Evolutionary conservation across 1,140 invertebrate species (phyloP).

Genomic region (Lepidurus packardi): DNA sequence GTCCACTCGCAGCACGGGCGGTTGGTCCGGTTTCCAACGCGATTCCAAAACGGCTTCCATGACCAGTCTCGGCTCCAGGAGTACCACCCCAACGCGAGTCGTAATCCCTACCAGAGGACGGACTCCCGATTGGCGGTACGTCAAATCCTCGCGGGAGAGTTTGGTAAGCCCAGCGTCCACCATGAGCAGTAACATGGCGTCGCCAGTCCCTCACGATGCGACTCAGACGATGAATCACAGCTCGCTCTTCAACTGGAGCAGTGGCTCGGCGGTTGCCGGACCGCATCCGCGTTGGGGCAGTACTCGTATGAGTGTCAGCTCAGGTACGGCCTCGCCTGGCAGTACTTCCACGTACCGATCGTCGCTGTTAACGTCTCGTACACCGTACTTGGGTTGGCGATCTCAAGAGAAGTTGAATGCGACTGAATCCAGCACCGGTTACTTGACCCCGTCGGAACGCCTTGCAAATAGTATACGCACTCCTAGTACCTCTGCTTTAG

Average conservation of each 20-base stretch:
- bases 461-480: slow-evolving; percentile 60
- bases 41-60: slow-evolving; percentile 37
- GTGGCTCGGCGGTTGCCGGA: slow-evolving; percentile 38
- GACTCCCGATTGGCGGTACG: slow-evolving; percentile 32
- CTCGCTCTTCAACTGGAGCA: slow-evolving; percentile 39
- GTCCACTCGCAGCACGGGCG: slow-evolving; percentile 28
- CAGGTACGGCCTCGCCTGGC: slow-evolving; percentile 39
- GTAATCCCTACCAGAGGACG: slow-evolving; percentile 38
- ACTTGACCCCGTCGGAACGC: slow-evolving; percentile 74
- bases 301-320: slow-evolving; percentile 39
- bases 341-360: slow-evolving; percentile 45
- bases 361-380: slow-evolving; percentile 41
- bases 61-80: slow-evolving; percentile 37
- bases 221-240: slow-evolving; percentile 34
- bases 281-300: slow-evolving; percentile 75
- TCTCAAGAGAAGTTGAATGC: slow-evolving; percentile 73
- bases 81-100: slow-evolving; percentile 36
- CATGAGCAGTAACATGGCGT: slow-evolving; percentile 26
- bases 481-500: slow-evolving; percentile 42
- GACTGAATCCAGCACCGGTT: slow-evolving; percentile 45
- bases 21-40: slow-evolving; percentile 37
- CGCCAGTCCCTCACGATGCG: slow-evolving; percentile 35
- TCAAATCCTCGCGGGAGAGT: slow-evolving; percentile 32
- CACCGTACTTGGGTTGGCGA: slow-evolving; percentile 82
- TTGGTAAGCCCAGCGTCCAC: slow-evolving; percentile 32